Conservation (phyloP, 1,140 invertebrate species). For the Onthophagus taurus region DNA sequence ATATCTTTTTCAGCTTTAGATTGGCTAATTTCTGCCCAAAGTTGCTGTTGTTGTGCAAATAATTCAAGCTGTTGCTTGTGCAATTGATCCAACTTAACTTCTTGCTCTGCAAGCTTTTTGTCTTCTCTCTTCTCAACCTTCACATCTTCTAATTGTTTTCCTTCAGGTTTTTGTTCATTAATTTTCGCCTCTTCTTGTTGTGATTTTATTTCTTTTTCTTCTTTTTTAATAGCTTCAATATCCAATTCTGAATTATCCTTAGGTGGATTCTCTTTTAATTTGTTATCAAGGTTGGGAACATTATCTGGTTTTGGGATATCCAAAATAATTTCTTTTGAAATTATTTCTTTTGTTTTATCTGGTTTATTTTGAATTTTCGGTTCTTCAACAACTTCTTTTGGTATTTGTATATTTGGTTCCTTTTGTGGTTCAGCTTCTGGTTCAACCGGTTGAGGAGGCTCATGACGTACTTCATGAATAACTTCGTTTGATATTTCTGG, state of each 20-base stretch:
- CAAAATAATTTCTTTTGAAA: not conserved
- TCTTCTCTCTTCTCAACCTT: too few relatives aligned
- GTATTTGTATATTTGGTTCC: constrained; percentile 13
- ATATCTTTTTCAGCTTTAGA: too few relatives aligned
- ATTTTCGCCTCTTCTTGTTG: constrained; percentile 47
- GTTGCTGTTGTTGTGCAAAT: constrained; percentile 41
- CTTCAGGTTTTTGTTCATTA: too few relatives aligned
- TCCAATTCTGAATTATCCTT: constrained; percentile 22
- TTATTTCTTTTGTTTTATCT: not conserved
- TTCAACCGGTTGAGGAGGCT: constrained; percentile 19
- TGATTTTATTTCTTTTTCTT: constrained; percentile 43
- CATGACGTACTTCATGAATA: constrained; percentile 19
- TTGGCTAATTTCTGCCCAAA: constrained; percentile 25
- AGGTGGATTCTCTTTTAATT: not conserved
- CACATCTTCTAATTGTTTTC: too few relatives aligned
- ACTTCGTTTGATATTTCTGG: too few relatives aligned
- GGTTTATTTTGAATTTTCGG: not conserved
- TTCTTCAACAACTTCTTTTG: constrained; percentile 23
- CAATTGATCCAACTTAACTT: too few relatives aligned
- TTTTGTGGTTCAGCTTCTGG: constrained; percentile 8
- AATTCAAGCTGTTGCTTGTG: constrained; percentile 35
- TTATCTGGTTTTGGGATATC: not conserved
- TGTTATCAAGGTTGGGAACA: not conserved
- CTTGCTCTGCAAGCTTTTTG: too few relatives aligned
- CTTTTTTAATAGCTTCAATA: constrained; percentile 43